Evolutionary conservation across 1,140 invertebrate genomes (phyloP).

Genomic region (Dreissena rostriformis): DNA sequence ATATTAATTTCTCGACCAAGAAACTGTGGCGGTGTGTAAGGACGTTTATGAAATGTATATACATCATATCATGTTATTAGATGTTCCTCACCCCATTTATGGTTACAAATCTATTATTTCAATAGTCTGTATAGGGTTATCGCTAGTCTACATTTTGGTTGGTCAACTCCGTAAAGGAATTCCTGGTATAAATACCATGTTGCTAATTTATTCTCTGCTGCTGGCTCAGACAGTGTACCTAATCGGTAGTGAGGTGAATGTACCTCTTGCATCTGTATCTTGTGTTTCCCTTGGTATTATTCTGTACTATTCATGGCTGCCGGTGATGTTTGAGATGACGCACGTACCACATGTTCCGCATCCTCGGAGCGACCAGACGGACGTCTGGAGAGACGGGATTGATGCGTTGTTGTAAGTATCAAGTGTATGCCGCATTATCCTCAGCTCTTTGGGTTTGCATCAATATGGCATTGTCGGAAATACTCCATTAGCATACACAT

Average conservation of each 20-base stretch:
- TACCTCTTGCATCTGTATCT: neutral
- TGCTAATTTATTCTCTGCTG: neutral
- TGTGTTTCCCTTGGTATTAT: neutral
- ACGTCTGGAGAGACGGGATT: neutral
- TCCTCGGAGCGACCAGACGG: neutral
- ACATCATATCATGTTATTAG: neutral
- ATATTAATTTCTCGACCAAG: neutral
- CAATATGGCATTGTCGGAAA: neutral
- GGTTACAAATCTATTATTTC: constrained; percentile 15
- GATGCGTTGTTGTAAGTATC: neutral
- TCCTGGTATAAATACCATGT: constrained; percentile 31
- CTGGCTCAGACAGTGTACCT: constrained; percentile 21
- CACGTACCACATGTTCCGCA: constrained; percentile 42
- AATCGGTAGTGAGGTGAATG: neutral
- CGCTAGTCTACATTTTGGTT: constrained; percentile 12
- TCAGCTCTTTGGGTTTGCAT: neutral
- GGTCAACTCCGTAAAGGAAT: constrained; percentile 1
- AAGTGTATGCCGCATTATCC: neutral
- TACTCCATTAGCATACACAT: neutral
- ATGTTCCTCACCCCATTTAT: neutral
- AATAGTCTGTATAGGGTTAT: neutral
- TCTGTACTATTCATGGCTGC: constrained; percentile 13
- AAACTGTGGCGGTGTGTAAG: neutral
- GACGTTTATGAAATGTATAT: constrained; percentile 1
- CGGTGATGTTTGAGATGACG: constrained; percentile 34